Evolutionary conservation across 2,797 vertebrate genomes (phyloP).

Genomic region (Sitta carolinensis): DNA sequence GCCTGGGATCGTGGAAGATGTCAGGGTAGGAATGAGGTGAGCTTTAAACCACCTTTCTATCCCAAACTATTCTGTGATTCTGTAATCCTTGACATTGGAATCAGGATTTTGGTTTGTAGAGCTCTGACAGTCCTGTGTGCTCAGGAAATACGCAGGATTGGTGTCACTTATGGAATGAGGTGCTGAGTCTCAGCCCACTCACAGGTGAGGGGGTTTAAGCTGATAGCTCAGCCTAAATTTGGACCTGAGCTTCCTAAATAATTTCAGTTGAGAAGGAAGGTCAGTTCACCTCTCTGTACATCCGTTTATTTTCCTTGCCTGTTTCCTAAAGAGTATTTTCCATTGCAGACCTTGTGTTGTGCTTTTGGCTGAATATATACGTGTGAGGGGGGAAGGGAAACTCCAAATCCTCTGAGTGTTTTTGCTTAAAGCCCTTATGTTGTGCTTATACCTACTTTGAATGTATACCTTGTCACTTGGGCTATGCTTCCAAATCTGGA

Average conservation of each 20-base stretch:
- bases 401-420: conserved; percentile 29
- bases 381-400: neutral
- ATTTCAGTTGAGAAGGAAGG: neutral
- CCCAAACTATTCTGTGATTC: too few relatives aligned
- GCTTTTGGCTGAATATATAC: neutral
- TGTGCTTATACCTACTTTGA: neutral
- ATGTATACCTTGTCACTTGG: conserved; percentile 3
- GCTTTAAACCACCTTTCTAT: neutral
- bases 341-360: neutral
- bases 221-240: rapidly evolving
- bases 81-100: neutral
- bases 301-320: neutral
- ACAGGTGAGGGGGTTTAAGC: neutral
- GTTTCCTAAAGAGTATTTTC: neutral
- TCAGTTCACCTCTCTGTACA: neutral
- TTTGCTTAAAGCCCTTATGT: conserved; percentile 1
- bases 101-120: neutral
- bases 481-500: conserved; percentile 57
- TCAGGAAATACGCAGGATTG: neutral
- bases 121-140: neutral
- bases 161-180: neutral
- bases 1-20: rapidly evolving
- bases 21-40: rapidly evolving
- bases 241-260: neutral
- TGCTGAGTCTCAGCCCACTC: neutral